phyloP scores from a whole-genome alignment of 2,797 vertebrate species.

The Enteromius thamalakanensis region DNA sequence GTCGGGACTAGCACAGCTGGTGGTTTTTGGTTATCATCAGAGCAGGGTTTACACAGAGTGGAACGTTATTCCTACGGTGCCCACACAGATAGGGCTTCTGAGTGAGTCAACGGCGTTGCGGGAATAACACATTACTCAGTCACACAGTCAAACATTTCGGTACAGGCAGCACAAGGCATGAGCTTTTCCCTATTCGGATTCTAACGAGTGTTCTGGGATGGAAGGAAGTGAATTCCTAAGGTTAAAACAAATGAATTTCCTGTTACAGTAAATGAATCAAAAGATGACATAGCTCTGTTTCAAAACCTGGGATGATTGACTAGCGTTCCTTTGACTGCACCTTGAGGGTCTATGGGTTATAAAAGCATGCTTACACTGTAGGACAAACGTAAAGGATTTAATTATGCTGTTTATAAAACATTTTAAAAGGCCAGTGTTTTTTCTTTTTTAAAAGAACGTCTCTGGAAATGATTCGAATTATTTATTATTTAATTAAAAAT shows the following conservation, averaged over 20 bases:
- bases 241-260: constrained; percentile 27
- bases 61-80: constrained; percentile 74
- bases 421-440: background rate
- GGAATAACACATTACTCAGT: constrained; percentile 71
- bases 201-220: constrained; percentile 19
- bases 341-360: background rate
- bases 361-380: background rate
- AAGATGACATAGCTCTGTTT: background rate
- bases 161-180: background rate
- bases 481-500: background rate
- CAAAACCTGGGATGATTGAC: background rate
- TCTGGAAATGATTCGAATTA: background rate
- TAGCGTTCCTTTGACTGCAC: background rate
- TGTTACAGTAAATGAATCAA: constrained; percentile 25
- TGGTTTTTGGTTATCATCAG: constrained; percentile 51
- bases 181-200: constrained; percentile 13
- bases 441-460: background rate
- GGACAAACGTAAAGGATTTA: background rate
- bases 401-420: background rate
- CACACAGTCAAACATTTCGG: constrained; percentile 57
- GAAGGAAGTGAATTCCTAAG: constrained; percentile 29
- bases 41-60: constrained; percentile 65
- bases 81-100: constrained; percentile 74
- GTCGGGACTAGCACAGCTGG: constrained; percentile 42
- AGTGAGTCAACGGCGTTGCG: constrained; percentile 72